phyloP scores from a whole-genome alignment of 2,888 invertebrate genomes.

The Ctena decussata region DNA sequence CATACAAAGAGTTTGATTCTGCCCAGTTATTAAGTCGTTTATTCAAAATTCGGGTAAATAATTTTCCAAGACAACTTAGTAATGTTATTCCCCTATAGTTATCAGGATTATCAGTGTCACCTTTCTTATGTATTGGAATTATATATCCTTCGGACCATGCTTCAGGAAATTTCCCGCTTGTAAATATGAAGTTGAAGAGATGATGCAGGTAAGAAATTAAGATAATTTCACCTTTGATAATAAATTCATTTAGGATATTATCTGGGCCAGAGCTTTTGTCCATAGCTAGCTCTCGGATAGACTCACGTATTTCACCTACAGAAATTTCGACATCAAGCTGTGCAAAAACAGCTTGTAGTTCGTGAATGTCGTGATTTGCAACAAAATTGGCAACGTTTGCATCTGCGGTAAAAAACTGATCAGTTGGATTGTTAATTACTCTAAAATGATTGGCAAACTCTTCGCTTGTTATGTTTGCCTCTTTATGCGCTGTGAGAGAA shows the following conservation, averaged over 20 bases:
- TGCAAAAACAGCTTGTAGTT: too few species aligned
- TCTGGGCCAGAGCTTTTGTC: slow-evolving; percentile 12
- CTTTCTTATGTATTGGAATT: slow-evolving; percentile 10
- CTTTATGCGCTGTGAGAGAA: too few species aligned
- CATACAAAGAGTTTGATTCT: neutral
- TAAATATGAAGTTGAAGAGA: slow-evolving; percentile 13
- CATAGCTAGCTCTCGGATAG: too few species aligned
- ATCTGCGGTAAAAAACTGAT: too few species aligned
- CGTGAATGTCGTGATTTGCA: too few species aligned
- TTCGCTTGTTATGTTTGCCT: too few species aligned
- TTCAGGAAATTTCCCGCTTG: neutral
- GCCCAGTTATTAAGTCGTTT: neutral
- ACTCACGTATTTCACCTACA: too few species aligned
- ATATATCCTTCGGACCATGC: slow-evolving; percentile 17
- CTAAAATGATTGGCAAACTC: too few species aligned
- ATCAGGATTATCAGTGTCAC: neutral
- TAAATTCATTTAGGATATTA: slow-evolving; percentile 15
- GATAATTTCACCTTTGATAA: neutral
- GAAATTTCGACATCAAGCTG: too few species aligned
- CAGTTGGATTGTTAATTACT: too few species aligned
- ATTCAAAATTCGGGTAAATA: slow-evolving; percentile 16
- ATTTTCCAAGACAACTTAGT: slow-evolving; percentile 10
- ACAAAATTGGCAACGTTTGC: too few species aligned
- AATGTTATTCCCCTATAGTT: slow-evolving; percentile 26
- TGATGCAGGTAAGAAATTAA: neutral